Conservation (phyloP, 2,113 vertebrate genomes). For the Tichodroma muraria region DNA sequence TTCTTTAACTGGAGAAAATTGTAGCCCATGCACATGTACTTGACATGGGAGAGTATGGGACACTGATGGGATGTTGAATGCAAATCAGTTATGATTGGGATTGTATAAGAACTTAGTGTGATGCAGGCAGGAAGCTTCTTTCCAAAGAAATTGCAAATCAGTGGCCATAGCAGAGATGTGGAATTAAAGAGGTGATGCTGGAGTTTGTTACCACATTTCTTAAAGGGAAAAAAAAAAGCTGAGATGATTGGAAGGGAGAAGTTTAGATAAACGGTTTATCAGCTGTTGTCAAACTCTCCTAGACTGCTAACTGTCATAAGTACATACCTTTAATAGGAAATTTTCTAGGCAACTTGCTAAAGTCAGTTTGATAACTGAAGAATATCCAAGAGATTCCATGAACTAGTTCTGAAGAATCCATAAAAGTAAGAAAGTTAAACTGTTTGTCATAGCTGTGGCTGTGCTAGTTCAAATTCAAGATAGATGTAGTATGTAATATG, state of each 20-base stretch:
- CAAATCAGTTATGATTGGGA: neutral
- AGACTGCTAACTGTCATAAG: neutral
- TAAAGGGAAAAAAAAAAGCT: neutral
- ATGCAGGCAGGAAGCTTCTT: neutral
- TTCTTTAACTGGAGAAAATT: neutral
- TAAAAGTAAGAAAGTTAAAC: neutral
- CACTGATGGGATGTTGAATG: neutral
- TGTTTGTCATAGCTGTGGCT: neutral
- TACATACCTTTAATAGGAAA: neutral
- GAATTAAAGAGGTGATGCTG: neutral
- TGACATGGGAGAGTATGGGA: neutral
- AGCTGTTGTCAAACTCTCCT: neutral
- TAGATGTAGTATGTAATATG: fast-evolving
- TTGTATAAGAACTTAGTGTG: neutral
- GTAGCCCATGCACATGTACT: neutral
- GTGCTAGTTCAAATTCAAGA: neutral
- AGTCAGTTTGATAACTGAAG: neutral
- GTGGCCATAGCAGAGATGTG: neutral
- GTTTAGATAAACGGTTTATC: neutral
- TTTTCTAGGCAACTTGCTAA: neutral
- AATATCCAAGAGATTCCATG: neutral
- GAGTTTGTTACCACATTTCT: neutral
- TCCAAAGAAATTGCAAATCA: neutral
- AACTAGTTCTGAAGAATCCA: neutral
- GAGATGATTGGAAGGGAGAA: neutral